Evolutionary conservation across 2,797 vertebrate genomes (phyloP).

Genomic region (Sebastes variabilis): DNA sequence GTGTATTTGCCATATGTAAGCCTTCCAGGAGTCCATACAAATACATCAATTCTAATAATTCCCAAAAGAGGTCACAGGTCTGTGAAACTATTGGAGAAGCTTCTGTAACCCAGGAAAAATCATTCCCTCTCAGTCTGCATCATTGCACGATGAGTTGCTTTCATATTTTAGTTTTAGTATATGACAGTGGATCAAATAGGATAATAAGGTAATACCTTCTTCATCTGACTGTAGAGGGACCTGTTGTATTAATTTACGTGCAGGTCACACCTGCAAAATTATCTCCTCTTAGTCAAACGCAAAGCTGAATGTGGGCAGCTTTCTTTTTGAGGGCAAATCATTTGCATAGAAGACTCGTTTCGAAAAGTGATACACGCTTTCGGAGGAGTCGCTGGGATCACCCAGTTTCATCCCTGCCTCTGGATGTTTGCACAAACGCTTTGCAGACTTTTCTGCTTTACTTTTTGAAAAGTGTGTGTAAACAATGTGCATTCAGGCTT

Average conservation of each 20-base stretch:
- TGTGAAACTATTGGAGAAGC: background rate
- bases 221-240: background rate
- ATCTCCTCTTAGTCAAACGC: conserved; percentile 1
- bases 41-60: background rate
- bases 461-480: background rate
- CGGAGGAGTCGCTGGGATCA: background rate
- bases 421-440: background rate
- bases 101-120: background rate
- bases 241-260: conserved; percentile 16
- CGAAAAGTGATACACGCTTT: background rate
- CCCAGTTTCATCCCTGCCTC: background rate
- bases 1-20: background rate
- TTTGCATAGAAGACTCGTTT: conserved; percentile 36
- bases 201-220: background rate
- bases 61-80: too few relatives aligned
- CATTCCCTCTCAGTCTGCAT: background rate
- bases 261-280: background rate
- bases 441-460: background rate
- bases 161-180: background rate
- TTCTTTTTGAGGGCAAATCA: background rate
- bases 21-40: background rate
- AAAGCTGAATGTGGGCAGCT: background rate
- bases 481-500: background rate
- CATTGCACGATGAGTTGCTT: background rate
- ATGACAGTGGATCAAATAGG: background rate